Conservation (phyloP, 2,797 vertebrate genomes). For the Neosilurus mollespiculum region DNA sequence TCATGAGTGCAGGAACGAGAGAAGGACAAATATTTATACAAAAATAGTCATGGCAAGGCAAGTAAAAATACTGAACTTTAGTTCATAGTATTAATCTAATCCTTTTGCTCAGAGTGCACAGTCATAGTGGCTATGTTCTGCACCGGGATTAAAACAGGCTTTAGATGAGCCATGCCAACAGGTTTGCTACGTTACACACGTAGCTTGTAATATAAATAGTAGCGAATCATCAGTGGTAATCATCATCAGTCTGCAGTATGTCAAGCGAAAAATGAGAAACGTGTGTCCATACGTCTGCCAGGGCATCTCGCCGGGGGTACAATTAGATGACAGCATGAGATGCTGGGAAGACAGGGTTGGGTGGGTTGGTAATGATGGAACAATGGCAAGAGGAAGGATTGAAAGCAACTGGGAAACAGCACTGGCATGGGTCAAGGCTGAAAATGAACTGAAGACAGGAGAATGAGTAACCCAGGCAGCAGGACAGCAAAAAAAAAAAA, state of each 20-base stretch:
- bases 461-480: constrained; percentile 21
- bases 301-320: constrained; percentile 28
- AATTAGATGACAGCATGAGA: constrained; percentile 49
- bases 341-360: constrained; percentile 11
- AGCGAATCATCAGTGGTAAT: constrained; percentile 25
- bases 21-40: background rate
- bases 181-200: constrained; percentile 17
- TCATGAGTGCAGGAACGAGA: constrained; percentile 9
- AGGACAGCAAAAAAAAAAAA: background rate
- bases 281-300: constrained; percentile 48
- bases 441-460: constrained; percentile 17
- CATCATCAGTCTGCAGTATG: constrained; percentile 20
- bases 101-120: constrained; percentile 7
- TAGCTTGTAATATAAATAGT: constrained; percentile 40
- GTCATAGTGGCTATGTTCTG: constrained; percentile 19
- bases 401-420: constrained; percentile 7
- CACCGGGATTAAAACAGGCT: background rate
- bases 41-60: constrained; percentile 1
- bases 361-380: constrained; percentile 32
- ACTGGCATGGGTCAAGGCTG: constrained; percentile 7
- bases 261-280: constrained; percentile 35
- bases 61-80: background rate
- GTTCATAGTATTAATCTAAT: constrained; percentile 9
- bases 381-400: constrained; percentile 27
- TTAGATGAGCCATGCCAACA: background rate